Conservation (phyloP, 2,888 invertebrate species). For the Lepidochrysops patricia region DNA sequence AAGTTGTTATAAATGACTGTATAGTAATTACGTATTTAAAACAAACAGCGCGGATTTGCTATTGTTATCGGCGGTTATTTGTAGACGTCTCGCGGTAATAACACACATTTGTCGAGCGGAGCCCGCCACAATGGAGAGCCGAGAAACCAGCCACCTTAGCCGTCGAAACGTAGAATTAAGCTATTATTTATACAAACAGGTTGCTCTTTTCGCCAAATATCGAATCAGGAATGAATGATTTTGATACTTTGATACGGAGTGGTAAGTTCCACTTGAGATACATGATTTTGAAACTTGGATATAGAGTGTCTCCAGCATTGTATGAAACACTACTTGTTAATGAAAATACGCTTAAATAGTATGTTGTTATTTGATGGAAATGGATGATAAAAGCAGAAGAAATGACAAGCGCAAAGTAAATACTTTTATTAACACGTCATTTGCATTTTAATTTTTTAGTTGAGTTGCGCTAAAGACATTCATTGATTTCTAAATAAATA, state of each 20-base stretch:
- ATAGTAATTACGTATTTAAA: slow-evolving; percentile 31
- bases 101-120: slow-evolving; percentile 53
- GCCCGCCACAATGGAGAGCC: slow-evolving; percentile 39
- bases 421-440: too few relatives aligned
- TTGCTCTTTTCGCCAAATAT: slow-evolving; percentile 42
- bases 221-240: slow-evolving; percentile 16
- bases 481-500: too few relatives aligned
- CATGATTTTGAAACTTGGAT: too few relatives aligned
- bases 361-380: too few relatives aligned
- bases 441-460: too few relatives aligned
- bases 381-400: too few relatives aligned
- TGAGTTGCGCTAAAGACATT: too few relatives aligned
- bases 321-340: too few relatives aligned
- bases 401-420: too few relatives aligned
- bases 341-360: too few relatives aligned
- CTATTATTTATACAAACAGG: slow-evolving; percentile 67
- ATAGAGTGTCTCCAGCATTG: too few relatives aligned
- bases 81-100: slow-evolving; percentile 47
- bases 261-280: too few relatives aligned
- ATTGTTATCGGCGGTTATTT: slow-evolving; percentile 48
- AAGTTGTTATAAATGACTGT: neutral
- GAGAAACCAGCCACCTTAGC: slow-evolving; percentile 65
- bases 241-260: slow-evolving; percentile 21
- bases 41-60: slow-evolving; percentile 30
- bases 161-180: slow-evolving; percentile 62